Conservation (phyloP, 2,113 vertebrate species). For the Naja naja region DNA sequence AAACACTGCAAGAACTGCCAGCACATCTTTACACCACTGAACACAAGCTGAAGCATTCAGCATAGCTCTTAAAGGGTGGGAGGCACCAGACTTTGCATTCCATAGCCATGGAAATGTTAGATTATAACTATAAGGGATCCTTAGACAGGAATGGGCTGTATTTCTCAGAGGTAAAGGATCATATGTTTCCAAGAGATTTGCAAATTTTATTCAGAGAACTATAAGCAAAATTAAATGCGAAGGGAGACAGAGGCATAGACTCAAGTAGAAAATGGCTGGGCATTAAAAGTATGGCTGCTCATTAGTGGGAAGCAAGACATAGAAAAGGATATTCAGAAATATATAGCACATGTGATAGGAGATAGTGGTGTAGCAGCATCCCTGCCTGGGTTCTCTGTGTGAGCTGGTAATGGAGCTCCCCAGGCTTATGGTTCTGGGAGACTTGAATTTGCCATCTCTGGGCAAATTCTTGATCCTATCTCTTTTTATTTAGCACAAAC, state of each 20-base stretch:
- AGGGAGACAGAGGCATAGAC: background rate
- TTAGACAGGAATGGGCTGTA: background rate
- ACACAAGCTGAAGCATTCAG: fast-evolving
- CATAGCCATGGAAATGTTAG: background rate
- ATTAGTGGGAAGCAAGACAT: background rate
- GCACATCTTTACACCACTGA: background rate
- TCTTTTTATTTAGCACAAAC: background rate
- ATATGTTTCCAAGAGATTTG: background rate
- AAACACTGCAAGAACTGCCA: background rate
- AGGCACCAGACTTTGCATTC: background rate
- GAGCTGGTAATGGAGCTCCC: background rate
- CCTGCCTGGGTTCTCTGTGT: background rate
- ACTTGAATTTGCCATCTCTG: background rate
- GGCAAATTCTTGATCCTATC: background rate
- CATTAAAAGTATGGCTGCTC: background rate
- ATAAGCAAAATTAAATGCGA: background rate
- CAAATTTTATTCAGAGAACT: background rate
- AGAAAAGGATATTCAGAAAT: background rate
- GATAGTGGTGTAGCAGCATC: background rate
- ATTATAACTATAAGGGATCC: background rate
- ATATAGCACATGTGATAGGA: background rate
- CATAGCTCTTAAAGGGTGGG: fast-evolving
- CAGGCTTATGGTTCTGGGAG: background rate
- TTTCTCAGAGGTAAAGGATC: background rate
- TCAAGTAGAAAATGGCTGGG: background rate